A percentile compares a stretch with the other conserved stretches of the same genome.
These are phyloP conservation scores for Euglossa dilemma DNA, from an alignment of 1,140 invertebrate genomes.

Conservation along the genomic window DNA sequence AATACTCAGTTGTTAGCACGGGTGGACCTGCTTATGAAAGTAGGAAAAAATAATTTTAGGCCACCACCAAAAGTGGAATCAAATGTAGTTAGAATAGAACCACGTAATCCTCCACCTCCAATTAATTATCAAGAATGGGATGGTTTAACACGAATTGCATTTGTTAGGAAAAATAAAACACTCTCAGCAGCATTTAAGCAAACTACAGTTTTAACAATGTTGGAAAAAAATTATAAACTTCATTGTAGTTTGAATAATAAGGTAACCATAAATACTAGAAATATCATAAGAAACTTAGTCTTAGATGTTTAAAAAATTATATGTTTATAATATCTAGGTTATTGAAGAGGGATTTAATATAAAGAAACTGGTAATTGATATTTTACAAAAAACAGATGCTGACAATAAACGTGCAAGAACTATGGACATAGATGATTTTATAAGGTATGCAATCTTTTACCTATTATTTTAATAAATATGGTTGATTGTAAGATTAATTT, in stretches of 20 bases:
- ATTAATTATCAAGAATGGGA: slow-evolving; percentile 99
- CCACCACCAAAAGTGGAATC: slow-evolving; percentile 99
- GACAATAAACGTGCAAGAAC: slow-evolving; percentile 92
- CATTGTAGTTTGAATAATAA: slow-evolving; percentile 94
- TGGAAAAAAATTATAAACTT: slow-evolving; percentile 96
- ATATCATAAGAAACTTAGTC: neutral
- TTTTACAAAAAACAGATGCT: slow-evolving; percentile 87
- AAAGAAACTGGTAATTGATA: slow-evolving; percentile 90
- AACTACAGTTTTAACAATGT: slow-evolving; percentile 89
- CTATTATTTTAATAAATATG: slow-evolving; percentile 1
- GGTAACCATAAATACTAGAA: slow-evolving; percentile 82
- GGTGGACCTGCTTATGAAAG: slow-evolving; percentile 99
- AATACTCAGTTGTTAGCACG: slow-evolving; percentile 97
- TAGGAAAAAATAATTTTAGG: slow-evolving; percentile 98
- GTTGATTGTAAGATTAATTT: slow-evolving; percentile 30
- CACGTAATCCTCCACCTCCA: slow-evolving; percentile 96
- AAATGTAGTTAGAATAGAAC: slow-evolving; percentile 98
- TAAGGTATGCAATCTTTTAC: slow-evolving; percentile 84
- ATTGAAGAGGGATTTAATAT: slow-evolving; percentile 93
- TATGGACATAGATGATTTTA: slow-evolving; percentile 99
- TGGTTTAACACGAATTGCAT: slow-evolving; percentile 96
- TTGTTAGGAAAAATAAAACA: slow-evolving; percentile 98
- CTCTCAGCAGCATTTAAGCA: slow-evolving; percentile 93
- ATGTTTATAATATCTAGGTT: slow-evolving; percentile 82
- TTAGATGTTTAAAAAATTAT: slow-evolving; percentile 24